These are phyloP conservation scores for Bimastos eiseni DNA, from an alignment of 2,888 invertebrate species.

Conservation along the genomic window DNA sequence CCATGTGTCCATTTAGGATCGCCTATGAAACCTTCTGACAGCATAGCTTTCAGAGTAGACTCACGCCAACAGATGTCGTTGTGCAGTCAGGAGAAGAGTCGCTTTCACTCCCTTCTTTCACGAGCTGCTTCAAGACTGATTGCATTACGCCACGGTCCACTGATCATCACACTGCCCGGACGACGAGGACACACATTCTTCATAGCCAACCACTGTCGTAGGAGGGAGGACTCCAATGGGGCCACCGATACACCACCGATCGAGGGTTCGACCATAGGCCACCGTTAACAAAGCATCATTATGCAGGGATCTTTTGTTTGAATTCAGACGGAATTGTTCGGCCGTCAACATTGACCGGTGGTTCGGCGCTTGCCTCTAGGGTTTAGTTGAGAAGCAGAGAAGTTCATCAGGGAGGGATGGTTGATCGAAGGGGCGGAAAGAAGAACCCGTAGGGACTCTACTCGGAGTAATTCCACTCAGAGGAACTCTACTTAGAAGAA, in stretches of 20 bases:
- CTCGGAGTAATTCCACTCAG: no score
- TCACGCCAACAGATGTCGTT: not conserved
- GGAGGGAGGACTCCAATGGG: not conserved
- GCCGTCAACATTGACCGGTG: not conserved
- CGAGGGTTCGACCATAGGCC: not conserved
- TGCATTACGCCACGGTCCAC: not conserved
- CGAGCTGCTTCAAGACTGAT: not conserved
- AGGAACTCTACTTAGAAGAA: no score
- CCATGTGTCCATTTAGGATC: not conserved
- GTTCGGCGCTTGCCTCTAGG: no score
- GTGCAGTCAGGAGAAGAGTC: not conserved
- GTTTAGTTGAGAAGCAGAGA: no score
- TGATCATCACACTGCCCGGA: not conserved
- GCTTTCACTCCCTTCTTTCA: not conserved
- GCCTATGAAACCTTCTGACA: not conserved
- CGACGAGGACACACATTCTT: not conserved
- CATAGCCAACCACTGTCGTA: not conserved
- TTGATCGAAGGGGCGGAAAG: no score
- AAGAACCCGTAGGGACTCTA: no score
- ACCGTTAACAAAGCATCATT: not conserved
- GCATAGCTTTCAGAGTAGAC: not conserved
- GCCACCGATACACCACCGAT: not conserved
- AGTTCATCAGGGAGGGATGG: no score
- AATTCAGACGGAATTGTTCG: not conserved
- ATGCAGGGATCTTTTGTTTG: not conserved